Percentiles rank a stretch among this genome's conserved stretches.
phyloP scores from a whole-genome alignment of 2,113 vertebrate genomes.

The Elephantulus edwardii region DNA sequence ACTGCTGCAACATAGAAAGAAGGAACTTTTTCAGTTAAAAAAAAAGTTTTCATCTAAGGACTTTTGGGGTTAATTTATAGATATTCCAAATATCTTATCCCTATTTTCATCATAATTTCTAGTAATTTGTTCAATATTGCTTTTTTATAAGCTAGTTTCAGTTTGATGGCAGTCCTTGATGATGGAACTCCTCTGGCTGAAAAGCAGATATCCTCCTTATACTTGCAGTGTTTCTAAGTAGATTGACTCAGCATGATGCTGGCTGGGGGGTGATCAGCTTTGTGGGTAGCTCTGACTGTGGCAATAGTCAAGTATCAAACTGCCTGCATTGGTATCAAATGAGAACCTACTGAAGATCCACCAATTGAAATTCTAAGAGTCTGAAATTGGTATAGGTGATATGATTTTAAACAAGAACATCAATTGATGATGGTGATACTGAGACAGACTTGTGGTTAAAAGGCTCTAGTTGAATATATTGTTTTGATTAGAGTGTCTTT shows the following conservation, averaged over 20 bases:
- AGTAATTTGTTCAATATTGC: not conserved
- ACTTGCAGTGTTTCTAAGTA: not conserved
- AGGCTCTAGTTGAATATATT: not conserved
- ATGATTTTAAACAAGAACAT: not conserved
- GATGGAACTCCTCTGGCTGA: not conserved
- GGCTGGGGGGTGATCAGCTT: not conserved
- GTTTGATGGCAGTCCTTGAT: not conserved
- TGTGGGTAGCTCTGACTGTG: not conserved
- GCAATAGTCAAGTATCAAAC: not conserved
- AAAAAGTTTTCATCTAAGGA: not conserved
- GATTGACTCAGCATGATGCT: not conserved
- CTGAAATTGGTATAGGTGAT: not conserved
- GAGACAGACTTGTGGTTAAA: not conserved
- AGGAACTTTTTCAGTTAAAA: not conserved
- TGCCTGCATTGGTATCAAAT: not conserved
- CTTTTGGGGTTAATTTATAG: not conserved
- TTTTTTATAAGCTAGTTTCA: not conserved
- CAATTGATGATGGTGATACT: not conserved
- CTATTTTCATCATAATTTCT: not conserved
- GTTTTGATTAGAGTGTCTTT: not conserved
- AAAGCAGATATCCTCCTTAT: not conserved
- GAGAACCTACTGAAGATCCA: not conserved
- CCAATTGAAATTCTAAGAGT: not conserved
- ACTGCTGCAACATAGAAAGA: not conserved
- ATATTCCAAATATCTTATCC: not conserved